Evolutionary conservation across 2,797 vertebrate species (phyloP).

Genomic region (Onychomys leucogaster): DNA sequence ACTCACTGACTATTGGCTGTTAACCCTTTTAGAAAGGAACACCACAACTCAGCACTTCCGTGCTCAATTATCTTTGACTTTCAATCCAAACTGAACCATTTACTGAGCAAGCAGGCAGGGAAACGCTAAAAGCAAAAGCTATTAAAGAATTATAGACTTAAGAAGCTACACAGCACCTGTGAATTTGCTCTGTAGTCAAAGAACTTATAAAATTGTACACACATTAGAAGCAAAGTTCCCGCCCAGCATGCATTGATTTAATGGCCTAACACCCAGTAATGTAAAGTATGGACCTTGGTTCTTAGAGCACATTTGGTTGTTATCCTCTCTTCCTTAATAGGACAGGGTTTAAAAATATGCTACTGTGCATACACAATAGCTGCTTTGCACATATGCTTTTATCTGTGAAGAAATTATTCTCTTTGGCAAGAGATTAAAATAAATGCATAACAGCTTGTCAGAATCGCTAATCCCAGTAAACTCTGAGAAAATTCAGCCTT

Average conservation of each 20-base stretch:
- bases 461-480: constrained; percentile 71
- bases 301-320: constrained; percentile 73
- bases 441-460: constrained; percentile 77
- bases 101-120: constrained; percentile 59
- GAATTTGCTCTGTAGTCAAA: constrained; percentile 75
- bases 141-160: constrained; percentile 84
- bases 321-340: constrained; percentile 71
- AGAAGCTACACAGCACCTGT: constrained; percentile 66
- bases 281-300: constrained; percentile 70
- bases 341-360: constrained; percentile 79
- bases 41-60: constrained; percentile 33
- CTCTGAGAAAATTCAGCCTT: constrained; percentile 66
- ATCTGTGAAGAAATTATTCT: constrained; percentile 81
- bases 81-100: constrained; percentile 69
- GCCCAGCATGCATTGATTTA: constrained; percentile 79
- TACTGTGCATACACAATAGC: constrained; percentile 81
- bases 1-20: constrained; percentile 20
- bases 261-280: constrained; percentile 64
- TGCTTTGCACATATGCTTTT: constrained; percentile 75
- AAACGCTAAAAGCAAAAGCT: constrained; percentile 78
- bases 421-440: constrained; percentile 78
- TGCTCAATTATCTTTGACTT: constrained; percentile 74
- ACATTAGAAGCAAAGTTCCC: constrained; percentile 74
- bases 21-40: constrained; percentile 71
- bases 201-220: constrained; percentile 76